A percentile compares a stretch with the other conserved stretches of the same genome.
phyloP scores from a whole-genome alignment of 1,140 invertebrate genomes.

The Drosophila setifemur region DNA sequence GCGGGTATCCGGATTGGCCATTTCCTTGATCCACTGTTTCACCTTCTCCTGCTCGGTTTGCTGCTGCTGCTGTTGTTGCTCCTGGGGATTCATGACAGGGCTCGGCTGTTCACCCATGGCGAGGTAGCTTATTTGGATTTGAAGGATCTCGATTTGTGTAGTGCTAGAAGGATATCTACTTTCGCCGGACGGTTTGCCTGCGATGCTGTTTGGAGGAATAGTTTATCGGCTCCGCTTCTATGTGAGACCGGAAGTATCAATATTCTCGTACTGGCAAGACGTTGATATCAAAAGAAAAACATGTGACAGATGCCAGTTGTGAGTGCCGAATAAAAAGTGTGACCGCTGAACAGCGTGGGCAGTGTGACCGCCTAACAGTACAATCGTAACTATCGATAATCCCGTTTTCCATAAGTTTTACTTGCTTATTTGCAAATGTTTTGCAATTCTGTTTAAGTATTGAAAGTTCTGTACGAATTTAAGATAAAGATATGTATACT shows the following conservation, averaged over 20 bases:
- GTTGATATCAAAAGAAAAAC: neutral
- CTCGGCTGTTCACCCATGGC: slow-evolving; percentile 76
- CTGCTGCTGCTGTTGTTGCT: slow-evolving; percentile 38
- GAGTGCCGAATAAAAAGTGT: neutral
- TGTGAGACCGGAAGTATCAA: neutral
- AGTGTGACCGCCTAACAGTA: no score
- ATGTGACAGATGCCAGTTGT: neutral
- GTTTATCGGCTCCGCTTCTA: no score
- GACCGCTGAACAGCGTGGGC: neutral
- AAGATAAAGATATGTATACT: no score
- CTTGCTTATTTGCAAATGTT: no score
- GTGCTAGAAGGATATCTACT: no score
- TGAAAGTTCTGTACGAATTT: no score
- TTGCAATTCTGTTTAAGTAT: no score
- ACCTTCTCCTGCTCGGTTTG: slow-evolving; percentile 78
- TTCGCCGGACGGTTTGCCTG: neutral
- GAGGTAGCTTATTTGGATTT: neutral
- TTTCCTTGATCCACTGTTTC: slow-evolving; percentile 89
- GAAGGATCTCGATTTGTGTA: no score
- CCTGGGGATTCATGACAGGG: slow-evolving; percentile 72
- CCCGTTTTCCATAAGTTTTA: no score
- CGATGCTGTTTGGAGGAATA: no score
- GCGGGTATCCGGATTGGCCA: slow-evolving; percentile 96
- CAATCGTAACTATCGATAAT: no score
- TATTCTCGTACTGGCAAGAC: neutral